Evolutionary conservation across 2,888 invertebrate species (phyloP).

Genomic region (Macrophya annulata): DNA sequence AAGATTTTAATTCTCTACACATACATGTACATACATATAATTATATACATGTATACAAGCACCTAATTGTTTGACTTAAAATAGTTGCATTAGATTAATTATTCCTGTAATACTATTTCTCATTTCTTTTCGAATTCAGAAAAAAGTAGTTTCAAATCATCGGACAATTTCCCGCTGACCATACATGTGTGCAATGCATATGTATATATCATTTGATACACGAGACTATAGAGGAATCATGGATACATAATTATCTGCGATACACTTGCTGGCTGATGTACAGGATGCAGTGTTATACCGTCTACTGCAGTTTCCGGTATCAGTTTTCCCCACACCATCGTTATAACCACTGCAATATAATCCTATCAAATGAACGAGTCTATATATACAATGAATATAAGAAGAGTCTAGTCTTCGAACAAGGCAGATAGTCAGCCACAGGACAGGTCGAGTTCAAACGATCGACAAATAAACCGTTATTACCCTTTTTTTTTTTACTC

Average conservation of each 20-base stretch:
- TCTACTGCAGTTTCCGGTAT: constrained; percentile 41
- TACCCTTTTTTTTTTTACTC: background rate
- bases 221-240: background rate
- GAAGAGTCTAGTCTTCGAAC: background rate
- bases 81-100: background rate
- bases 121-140: background rate
- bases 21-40: background rate
- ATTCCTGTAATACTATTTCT: background rate
- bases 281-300: constrained; percentile 36
- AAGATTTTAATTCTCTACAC: background rate
- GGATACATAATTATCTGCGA: constrained; percentile 26
- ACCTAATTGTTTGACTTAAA: background rate
- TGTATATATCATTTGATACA: background rate
- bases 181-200: background rate
- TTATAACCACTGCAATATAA: constrained; percentile 25
- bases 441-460: constrained; percentile 8
- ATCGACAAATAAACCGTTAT: constrained; percentile 26
- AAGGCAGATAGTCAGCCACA: background rate
- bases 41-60: background rate
- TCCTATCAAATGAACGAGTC: constrained; percentile 41
- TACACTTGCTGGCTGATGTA: constrained; percentile 3
- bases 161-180: background rate
- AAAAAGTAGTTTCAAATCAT: background rate
- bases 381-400: background rate
- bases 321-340: constrained; percentile 4